These are phyloP conservation scores for Clangula hyemalis DNA, from an alignment of 2,797 vertebrate species.

Conservation along the genomic window DNA sequence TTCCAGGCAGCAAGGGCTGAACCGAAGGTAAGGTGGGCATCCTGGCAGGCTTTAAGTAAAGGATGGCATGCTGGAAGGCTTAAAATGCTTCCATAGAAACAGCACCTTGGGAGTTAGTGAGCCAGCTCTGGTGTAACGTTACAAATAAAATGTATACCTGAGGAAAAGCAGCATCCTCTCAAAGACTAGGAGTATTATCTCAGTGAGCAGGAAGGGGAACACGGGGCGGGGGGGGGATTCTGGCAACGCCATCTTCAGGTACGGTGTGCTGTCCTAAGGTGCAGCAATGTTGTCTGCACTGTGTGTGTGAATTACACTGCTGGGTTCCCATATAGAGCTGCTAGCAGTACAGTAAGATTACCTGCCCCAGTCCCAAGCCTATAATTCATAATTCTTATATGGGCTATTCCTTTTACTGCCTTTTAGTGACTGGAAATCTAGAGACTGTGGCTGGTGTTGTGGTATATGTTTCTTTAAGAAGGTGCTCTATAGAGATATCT, in stretches of 20 bases:
- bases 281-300: background rate
- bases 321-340: background rate
- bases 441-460: background rate
- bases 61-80: background rate
- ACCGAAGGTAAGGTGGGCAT: background rate
- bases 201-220: background rate
- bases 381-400: background rate
- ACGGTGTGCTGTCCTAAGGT: background rate
- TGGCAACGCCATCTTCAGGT: background rate
- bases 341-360: background rate
- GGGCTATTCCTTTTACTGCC: constrained; percentile 1
- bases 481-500: constrained; percentile 57
- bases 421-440: background rate
- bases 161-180: background rate
- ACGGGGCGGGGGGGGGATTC: background rate
- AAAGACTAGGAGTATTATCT: background rate
- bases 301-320: fast-evolving
- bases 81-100: background rate
- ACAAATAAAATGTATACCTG: background rate
- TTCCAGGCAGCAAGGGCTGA: background rate
- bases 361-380: background rate
- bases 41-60: background rate
- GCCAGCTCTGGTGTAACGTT: background rate
- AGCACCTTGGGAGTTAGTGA: background rate
- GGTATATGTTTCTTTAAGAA: constrained; percentile 69